Conservation (phyloP, 2,888 invertebrate species). For the Sarcophaga carnaria region DNA sequence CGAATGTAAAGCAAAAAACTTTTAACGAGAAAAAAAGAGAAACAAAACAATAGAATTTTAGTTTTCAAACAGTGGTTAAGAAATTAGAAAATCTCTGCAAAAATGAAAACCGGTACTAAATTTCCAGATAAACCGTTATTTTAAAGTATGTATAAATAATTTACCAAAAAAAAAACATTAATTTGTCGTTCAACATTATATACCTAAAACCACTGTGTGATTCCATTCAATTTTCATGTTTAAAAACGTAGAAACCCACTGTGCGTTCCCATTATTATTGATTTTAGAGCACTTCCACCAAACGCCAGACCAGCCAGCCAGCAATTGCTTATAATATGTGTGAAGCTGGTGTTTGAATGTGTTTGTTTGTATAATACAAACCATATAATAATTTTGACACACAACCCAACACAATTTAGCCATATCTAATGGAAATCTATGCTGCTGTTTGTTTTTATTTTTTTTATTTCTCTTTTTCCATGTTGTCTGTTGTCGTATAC, state of each 20-base stretch:
- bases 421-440: slow-evolving; percentile 60
- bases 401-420: slow-evolving; percentile 58
- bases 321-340: neutral
- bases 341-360: neutral
- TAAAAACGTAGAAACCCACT: neutral
- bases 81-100: too few relatives aligned
- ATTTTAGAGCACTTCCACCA: slow-evolving; percentile 53
- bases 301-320: neutral
- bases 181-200: too few relatives aligned
- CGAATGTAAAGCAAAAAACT: neutral
- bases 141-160: too few relatives aligned
- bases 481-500: neutral
- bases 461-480: neutral
- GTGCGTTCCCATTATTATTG: slow-evolving; percentile 65
- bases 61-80: too few relatives aligned
- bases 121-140: too few relatives aligned
- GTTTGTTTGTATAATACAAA: slow-evolving; percentile 57
- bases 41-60: slow-evolving; percentile 52
- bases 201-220: too few relatives aligned
- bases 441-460: slow-evolving; percentile 16
- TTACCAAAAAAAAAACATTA: too few relatives aligned
- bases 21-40: slow-evolving; percentile 11
- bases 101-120: too few relatives aligned
- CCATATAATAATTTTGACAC: slow-evolving; percentile 62
- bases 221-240: too few relatives aligned